phyloP scores from a whole-genome alignment of 2,113 vertebrate species.

The Tetraodon nigroviridis region DNA sequence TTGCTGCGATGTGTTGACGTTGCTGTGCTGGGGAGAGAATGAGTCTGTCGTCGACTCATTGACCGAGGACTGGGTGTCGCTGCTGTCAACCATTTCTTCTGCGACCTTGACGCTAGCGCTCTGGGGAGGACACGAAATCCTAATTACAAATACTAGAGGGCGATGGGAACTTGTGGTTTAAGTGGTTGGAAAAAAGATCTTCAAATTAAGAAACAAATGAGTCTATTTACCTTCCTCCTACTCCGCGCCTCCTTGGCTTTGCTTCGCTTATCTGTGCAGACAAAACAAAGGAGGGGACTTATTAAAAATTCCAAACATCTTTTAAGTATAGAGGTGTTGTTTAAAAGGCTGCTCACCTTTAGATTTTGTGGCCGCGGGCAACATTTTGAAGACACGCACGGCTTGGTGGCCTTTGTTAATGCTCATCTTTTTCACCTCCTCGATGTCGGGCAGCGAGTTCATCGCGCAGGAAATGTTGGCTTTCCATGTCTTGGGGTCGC shows the following conservation, averaged over 20 bases:
- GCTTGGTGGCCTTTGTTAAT: slow-evolving; percentile 90
- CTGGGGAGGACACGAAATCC: slow-evolving; percentile 13
- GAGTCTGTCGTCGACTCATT: slow-evolving; percentile 25
- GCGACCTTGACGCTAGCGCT: slow-evolving; percentile 65
- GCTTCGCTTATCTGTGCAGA: slow-evolving; percentile 79
- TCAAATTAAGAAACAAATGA: not conserved
- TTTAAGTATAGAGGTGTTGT: not conserved
- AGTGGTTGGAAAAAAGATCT: not conserved
- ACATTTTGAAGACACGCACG: slow-evolving; percentile 89
- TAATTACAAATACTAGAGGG: no score
- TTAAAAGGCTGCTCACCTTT: slow-evolving; percentile 57
- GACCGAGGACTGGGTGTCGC: slow-evolving; percentile 43
- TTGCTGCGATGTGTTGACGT: slow-evolving; percentile 56
- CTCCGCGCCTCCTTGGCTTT: slow-evolving; percentile 74
- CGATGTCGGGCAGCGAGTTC: slow-evolving; percentile 94
- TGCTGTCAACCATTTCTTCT: slow-evolving; percentile 70
- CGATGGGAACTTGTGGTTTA: no score
- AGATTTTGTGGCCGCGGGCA: slow-evolving; percentile 75
- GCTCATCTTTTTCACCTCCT: slow-evolving; percentile 91
- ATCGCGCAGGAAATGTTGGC: slow-evolving; percentile 98
- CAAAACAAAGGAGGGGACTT: slow-evolving; percentile 13
- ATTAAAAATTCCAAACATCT: not conserved
- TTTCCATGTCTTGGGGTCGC: slow-evolving; percentile 97
- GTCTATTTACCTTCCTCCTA: slow-evolving; percentile 79
- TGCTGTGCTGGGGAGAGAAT: slow-evolving; percentile 75